Evolutionary conservation across 2,113 vertebrate species (phyloP).

Genomic region (Entomyzon cyanotis): DNA sequence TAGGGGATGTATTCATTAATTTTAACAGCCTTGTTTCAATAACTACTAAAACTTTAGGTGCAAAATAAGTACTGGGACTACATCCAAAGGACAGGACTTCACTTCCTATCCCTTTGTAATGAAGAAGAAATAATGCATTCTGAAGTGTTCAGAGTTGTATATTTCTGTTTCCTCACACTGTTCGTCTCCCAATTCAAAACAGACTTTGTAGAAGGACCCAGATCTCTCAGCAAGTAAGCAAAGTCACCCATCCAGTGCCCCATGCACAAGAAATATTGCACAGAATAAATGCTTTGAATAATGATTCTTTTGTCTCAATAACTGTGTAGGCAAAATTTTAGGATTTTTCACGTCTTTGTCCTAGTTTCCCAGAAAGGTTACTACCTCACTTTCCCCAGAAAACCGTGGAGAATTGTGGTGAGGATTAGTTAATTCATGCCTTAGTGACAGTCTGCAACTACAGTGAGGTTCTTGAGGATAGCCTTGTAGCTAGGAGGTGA

Average conservation of each 20-base stretch:
- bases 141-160: not conserved
- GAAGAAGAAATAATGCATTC: not conserved
- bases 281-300: not conserved
- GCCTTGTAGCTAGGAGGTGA: not conserved
- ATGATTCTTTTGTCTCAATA: not conserved
- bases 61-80: not conserved
- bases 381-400: not conserved
- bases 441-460: not conserved
- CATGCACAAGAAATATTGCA: not conserved
- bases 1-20: not conserved
- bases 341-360: not conserved
- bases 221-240: not conserved
- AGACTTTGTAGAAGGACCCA: not conserved
- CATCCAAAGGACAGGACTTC: not conserved
- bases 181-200: not conserved
- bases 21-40: not conserved
- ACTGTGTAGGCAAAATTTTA: not conserved
- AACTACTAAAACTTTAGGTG: not conserved
- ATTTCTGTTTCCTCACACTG: not conserved
- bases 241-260: not conserved
- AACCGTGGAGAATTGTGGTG: not conserved
- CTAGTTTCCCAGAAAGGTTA: not conserved
- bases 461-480: not conserved
- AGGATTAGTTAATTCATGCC: not conserved
- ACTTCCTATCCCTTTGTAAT: not conserved